Evolutionary conservation across 2,797 vertebrate species (phyloP).

Genomic region (Sparidentex hasta): DNA sequence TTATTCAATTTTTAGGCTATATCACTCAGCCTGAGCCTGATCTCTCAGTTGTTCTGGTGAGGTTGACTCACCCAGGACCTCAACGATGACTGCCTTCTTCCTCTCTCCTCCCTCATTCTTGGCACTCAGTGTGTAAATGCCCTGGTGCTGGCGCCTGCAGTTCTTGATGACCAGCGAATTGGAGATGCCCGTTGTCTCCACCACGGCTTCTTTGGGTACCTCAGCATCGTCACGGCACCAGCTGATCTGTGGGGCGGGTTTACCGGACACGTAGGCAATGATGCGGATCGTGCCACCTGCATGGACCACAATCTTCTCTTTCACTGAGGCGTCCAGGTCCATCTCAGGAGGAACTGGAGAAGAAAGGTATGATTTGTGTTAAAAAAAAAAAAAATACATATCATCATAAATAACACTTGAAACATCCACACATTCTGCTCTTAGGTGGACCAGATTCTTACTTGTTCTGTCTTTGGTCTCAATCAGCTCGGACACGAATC

Average conservation of each 20-base stretch:
- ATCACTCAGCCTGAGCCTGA: too few relatives aligned
- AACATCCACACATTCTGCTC: background rate
- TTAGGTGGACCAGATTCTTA: conserved; percentile 73
- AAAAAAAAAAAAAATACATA: background rate
- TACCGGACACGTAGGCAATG: conserved; percentile 97
- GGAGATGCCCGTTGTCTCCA: conserved; percentile 96
- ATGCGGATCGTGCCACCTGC: conserved; percentile 97
- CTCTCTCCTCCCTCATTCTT: conserved; percentile 97
- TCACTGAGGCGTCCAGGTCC: conserved; percentile 94
- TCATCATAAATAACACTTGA: background rate
- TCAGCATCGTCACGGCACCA: conserved; percentile 92
- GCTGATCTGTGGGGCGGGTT: conserved; percentile 91
- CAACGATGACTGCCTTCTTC: conserved; percentile 95
- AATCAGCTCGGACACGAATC: conserved; percentile 92
- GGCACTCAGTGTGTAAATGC: conserved; percentile 94
- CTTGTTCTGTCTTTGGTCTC: conserved; percentile 97
- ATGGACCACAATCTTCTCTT: conserved; percentile 97
- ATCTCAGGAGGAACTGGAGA: conserved; percentile 93
- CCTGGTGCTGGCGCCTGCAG: conserved; percentile 94
- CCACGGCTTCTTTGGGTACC: conserved; percentile 92
- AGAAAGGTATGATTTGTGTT: background rate
- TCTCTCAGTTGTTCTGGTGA: background rate
- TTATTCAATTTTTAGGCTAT: too few relatives aligned
- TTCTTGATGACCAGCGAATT: conserved; percentile 97
- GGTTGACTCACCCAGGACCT: conserved; percentile 92